phyloP scores from a whole-genome alignment of 1,140 invertebrate species.

The Plectus sambesii region DNA sequence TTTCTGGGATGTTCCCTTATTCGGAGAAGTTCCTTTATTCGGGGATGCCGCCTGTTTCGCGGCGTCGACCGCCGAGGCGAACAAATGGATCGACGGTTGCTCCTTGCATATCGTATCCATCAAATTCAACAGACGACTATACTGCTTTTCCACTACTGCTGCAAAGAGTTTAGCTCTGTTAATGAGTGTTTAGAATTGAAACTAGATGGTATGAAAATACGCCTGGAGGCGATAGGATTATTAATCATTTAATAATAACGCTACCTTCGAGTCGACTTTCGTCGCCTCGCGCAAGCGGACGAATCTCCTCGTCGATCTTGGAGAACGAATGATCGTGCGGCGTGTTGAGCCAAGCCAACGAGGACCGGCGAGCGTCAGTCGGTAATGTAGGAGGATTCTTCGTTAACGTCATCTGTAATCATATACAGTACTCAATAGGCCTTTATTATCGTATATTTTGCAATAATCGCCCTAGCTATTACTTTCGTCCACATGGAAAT shows the following conservation, averaged over 20 bases:
- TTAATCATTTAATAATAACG: constrained; percentile 1
- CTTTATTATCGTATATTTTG: constrained; percentile 13
- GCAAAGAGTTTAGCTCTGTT: neutral
- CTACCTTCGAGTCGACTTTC: neutral
- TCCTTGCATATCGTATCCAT: constrained; percentile 1
- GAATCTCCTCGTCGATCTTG: constrained; percentile 12
- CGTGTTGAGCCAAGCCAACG: neutral
- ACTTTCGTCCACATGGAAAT: constrained; percentile 6
- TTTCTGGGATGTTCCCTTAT: constrained; percentile 2
- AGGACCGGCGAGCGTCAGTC: neutral
- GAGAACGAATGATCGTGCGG: constrained; percentile 3
- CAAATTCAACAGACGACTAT: neutral
- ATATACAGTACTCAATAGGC: constrained; percentile 6
- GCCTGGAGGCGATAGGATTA: neutral
- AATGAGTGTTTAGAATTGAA: neutral
- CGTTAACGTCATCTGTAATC: neutral
- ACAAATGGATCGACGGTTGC: neutral
- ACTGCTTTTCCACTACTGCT: neutral
- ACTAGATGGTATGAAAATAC: neutral
- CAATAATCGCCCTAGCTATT: constrained; percentile 15
- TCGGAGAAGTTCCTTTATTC: neutral
- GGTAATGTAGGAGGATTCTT: neutral
- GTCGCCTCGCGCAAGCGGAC: neutral
- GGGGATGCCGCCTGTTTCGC: neutral
- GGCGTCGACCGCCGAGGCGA: neutral